Percentiles rank a stretch among this genome's conserved stretches.
Evolutionary conservation across 1,140 invertebrate genomes (phyloP).

Genomic region (Hyposmocoma kahamanoa): DNA sequence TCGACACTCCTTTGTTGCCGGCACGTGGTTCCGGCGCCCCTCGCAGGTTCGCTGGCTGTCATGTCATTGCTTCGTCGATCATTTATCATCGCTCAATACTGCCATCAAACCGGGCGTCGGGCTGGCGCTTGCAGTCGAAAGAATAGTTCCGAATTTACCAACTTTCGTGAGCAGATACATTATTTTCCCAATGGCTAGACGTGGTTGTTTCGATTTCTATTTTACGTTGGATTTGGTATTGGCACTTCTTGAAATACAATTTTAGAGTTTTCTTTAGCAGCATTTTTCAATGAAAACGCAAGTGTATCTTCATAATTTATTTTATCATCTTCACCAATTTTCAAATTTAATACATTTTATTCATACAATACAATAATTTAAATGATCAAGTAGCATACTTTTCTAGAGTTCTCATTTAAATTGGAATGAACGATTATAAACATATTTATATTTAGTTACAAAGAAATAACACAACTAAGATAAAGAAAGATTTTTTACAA

Average conservation of each 20-base stretch:
- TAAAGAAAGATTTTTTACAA: constrained; percentile 53
- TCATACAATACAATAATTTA: constrained; percentile 72
- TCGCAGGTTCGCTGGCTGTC: constrained; percentile 58
- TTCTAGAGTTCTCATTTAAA: constrained; percentile 66
- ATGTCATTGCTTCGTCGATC: constrained; percentile 51
- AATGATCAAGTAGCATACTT: constrained; percentile 67
- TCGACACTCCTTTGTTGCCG: constrained; percentile 64
- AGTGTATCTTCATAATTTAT: constrained; percentile 64
- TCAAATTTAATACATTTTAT: constrained; percentile 70
- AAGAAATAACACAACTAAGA: constrained; percentile 69
- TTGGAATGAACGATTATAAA: constrained; percentile 72
- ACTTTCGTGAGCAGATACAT: not conserved
- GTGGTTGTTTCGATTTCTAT: no score
- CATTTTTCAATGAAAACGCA: constrained; percentile 38
- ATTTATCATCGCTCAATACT: constrained; percentile 69
- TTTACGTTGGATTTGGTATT: no score
- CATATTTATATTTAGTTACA: constrained; percentile 66
- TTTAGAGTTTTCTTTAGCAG: no score
- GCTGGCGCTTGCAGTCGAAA: constrained; percentile 45
- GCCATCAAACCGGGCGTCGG: constrained; percentile 46
- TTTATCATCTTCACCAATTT: constrained; percentile 70
- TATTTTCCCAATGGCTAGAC: no score
- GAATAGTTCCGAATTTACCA: constrained; percentile 11
- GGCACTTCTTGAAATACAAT: no score
- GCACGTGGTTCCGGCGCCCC: constrained; percentile 58